These are phyloP conservation scores for Eupeodes corollae DNA, from an alignment of 1,140 invertebrate species.

Conservation along the genomic window DNA sequence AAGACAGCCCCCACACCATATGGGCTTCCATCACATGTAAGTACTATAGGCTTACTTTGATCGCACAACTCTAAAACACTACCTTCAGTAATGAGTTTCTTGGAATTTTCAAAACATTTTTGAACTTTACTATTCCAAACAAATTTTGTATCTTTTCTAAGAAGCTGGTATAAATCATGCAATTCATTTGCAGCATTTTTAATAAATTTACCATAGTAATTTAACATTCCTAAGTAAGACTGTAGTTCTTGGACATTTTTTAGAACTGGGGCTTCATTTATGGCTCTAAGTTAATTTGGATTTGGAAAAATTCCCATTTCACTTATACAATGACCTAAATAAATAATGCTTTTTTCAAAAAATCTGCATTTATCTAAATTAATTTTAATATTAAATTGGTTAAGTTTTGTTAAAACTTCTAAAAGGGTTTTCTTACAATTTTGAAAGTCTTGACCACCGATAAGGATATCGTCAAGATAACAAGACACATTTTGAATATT, in stretches of 20 bases:
- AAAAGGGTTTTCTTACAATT: too few species aligned
- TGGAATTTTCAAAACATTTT: background rate
- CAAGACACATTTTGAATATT: too few species aligned
- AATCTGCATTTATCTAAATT: background rate
- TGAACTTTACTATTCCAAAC: background rate
- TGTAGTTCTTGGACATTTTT: background rate
- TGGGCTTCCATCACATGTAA: background rate
- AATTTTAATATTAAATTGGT: constrained; percentile 1
- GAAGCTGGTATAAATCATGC: background rate
- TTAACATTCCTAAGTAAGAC: background rate
- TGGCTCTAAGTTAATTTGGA: background rate
- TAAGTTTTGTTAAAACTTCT: too few species aligned
- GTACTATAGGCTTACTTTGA: constrained; percentile 11
- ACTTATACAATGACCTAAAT: too few species aligned
- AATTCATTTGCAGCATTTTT: background rate
- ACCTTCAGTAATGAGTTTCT: background rate
- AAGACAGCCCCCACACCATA: constrained; percentile 9
- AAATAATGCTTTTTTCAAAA: background rate
- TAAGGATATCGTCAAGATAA: too few species aligned
- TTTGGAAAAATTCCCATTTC: too few species aligned
- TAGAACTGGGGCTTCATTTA: background rate
- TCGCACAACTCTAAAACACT: background rate
- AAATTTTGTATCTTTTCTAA: too few species aligned
- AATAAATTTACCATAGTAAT: background rate
- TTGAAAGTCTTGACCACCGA: too few species aligned